A percentile compares a stretch with the other conserved stretches of the same genome.
Conservation (phyloP, 2,888 invertebrate species). For the Aplocera efformata region DNA sequence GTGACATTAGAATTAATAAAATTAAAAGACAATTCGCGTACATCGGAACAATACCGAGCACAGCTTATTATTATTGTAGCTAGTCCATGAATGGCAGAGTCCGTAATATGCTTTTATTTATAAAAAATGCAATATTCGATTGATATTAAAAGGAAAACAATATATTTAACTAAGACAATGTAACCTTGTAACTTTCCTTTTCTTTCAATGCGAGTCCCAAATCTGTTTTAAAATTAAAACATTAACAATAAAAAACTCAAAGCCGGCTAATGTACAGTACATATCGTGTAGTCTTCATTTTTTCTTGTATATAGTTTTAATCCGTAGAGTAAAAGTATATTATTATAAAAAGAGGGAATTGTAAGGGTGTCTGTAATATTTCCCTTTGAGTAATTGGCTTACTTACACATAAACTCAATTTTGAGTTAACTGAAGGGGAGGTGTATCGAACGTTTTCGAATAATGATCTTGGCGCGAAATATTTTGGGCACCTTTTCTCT, state of each 20-base stretch:
- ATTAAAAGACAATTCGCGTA: conserved; percentile 40
- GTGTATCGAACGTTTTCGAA: too few species aligned
- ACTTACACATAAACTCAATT: too few species aligned
- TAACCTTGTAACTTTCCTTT: not conserved
- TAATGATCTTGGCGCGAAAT: too few species aligned
- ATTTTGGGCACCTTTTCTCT: conserved; percentile 6
- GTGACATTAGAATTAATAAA: conserved; percentile 38
- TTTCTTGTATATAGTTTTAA: conserved; percentile 62
- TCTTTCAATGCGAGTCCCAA: conserved; percentile 1
- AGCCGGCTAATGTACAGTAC: conserved; percentile 61
- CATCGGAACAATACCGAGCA: conserved; percentile 17
- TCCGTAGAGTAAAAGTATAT: conserved; percentile 40
- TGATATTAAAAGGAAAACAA: not conserved
- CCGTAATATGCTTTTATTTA: conserved; percentile 38
- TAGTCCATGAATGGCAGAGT: conserved; percentile 47
- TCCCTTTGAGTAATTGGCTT: too few species aligned
- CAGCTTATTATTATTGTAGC: conserved; percentile 33
- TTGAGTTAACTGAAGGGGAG: too few species aligned
- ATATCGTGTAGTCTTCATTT: conserved; percentile 69
- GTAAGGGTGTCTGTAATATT: conserved; percentile 25
- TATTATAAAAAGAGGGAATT: conserved; percentile 33
- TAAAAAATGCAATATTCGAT: conserved; percentile 4
- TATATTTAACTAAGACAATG: too few species aligned
- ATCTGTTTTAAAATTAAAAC: not conserved
- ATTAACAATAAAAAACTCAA: conserved; percentile 27